These are phyloP conservation scores for Protobothrops flavoviridis DNA, from an alignment of 2,113 vertebrate species.

Conservation along the genomic window DNA sequence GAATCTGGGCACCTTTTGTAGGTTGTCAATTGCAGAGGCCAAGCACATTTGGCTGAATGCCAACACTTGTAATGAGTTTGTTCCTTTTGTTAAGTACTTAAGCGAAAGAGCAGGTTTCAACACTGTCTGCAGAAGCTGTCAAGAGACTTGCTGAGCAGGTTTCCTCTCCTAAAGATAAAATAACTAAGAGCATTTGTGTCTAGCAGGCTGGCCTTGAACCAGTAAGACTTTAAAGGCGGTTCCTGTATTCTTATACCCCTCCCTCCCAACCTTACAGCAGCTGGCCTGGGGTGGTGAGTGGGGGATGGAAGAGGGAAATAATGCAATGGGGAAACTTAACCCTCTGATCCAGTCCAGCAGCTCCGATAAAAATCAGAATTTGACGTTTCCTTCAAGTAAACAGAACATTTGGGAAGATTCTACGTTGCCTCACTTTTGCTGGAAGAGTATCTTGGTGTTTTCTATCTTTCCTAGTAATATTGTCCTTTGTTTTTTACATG, in stretches of 20 bases:
- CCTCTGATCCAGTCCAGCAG: neutral
- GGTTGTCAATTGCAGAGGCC: neutral
- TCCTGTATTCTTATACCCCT: neutral
- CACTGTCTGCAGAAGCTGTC: neutral
- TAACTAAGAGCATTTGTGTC: neutral
- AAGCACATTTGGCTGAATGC: neutral
- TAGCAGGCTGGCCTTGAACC: neutral
- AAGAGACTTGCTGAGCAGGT: neutral
- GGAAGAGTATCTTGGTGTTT: neutral
- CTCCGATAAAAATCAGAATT: neutral
- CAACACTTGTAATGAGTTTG: neutral
- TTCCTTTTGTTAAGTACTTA: slow-evolving; percentile 32
- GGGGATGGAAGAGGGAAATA: neutral
- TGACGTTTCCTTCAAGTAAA: neutral
- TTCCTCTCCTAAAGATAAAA: neutral
- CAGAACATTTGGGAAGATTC: neutral
- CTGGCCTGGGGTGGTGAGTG: neutral
- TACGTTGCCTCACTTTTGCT: neutral
- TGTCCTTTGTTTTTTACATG: neutral
- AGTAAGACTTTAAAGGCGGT: neutral
- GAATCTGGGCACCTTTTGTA: neutral
- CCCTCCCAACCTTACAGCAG: neutral
- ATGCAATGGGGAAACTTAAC: neutral
- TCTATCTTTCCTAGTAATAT: neutral
- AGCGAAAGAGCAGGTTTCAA: slow-evolving; percentile 34